A percentile compares a stretch with the other conserved stretches of the same genome.
phyloP scores from a whole-genome alignment of 2,888 invertebrate species.

The Dynastes hyllus region DNA sequence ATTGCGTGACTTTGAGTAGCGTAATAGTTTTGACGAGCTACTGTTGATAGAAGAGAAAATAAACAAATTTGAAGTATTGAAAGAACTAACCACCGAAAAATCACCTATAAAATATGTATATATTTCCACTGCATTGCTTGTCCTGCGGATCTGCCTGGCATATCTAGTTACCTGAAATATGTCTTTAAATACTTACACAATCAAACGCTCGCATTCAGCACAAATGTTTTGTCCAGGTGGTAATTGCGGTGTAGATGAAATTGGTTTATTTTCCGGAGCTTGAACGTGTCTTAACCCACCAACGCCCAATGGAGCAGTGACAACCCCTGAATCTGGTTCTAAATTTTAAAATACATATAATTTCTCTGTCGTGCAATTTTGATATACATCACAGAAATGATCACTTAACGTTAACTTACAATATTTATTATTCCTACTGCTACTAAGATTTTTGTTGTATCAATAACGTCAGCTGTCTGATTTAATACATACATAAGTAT shows the following conservation, averaged over 20 bases:
- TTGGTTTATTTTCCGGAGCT: conserved; percentile 79
- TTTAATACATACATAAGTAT: no score
- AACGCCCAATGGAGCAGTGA: conserved; percentile 71
- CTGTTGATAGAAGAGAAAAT: conserved; percentile 59
- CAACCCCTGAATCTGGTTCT: conserved; percentile 71
- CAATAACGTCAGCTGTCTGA: no score
- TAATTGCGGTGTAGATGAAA: conserved; percentile 82
- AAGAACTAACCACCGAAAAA: conserved; percentile 25
- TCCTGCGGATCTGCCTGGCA: not conserved
- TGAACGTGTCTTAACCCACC: conserved; percentile 82
- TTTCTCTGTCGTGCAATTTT: not conserved
- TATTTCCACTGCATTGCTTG: not conserved
- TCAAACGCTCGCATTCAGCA: conserved; percentile 96
- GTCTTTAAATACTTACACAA: conserved; percentile 87
- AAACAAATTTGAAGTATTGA: conserved; percentile 37
- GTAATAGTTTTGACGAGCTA: conserved; percentile 77
- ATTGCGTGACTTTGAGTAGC: conserved; percentile 86
- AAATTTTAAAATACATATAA: conserved; percentile 28
- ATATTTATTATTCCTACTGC: no score
- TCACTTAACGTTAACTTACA: not conserved
- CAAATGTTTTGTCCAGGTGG: conserved; percentile 95
- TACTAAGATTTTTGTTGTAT: no score
- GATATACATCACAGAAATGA: not conserved
- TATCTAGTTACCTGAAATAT: conserved; percentile 24
- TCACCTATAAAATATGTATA: not conserved